Evolutionary conservation across 1,140 invertebrate species (phyloP).

Genomic region (Babylonia areolata): DNA sequence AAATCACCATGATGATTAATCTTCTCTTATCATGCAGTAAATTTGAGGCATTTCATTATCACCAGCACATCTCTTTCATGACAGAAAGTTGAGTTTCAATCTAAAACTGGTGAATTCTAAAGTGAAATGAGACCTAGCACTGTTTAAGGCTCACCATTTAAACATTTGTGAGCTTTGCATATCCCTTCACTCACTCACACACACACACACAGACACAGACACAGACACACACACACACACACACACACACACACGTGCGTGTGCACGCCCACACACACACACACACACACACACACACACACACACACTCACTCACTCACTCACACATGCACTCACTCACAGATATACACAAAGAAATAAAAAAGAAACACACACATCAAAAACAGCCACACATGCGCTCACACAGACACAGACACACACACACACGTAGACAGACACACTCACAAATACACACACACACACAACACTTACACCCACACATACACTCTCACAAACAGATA

Average conservation of each 20-base stretch:
- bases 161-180: background rate
- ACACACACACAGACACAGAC: background rate
- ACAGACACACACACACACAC: background rate
- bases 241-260: background rate
- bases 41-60: too few relatives aligned
- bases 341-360: background rate
- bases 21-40: too few relatives aligned
- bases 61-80: too few relatives aligned
- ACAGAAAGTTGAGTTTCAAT: too few relatives aligned
- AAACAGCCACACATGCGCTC: background rate
- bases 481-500: background rate
- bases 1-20: too few relatives aligned
- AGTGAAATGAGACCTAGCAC: too few relatives aligned
- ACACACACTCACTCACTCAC: background rate
- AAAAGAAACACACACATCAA: background rate
- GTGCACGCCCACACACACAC: background rate
- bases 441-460: background rate
- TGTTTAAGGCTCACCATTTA: too few relatives aligned
- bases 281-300: slow-evolving; percentile 16
- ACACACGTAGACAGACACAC: background rate
- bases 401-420: background rate
- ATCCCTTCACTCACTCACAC: background rate
- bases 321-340: background rate
- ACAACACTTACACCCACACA: background rate
- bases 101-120: too few relatives aligned